Evolutionary conservation across 2,113 vertebrate species (phyloP), one percentile per base, ranked within the genome.

Genomic region (Saguinus midas): DNA sequence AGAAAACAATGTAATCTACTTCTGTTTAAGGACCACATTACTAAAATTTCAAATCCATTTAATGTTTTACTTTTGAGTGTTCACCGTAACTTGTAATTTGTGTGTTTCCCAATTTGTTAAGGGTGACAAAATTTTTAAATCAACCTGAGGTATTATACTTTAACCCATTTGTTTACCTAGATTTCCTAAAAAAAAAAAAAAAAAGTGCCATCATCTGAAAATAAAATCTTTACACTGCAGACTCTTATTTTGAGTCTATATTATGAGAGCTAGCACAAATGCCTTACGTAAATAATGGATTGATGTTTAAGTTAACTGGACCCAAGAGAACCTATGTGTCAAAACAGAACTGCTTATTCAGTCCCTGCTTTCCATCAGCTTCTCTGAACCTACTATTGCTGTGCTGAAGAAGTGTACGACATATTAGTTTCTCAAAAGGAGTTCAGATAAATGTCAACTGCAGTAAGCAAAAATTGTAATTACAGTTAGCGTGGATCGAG

Each of bases 281-380:
- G n/a, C 75, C 82, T 66, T 83, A 80, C 70, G 58, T 92, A 94
- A 91, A 95, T 61, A 89, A 79, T 55, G 48, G 76, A 27, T 94
- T 90, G 52, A 91, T 96, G 57, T 80, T 27, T 90, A 90, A 96
- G 55, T 86, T 95, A 96, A 91, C 96, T 96, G 95, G 90, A 90
- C 82, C 85, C 68, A 90, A 50, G 80, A 88, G 85, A 92, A 92
- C 70, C 35, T 21, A 0, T 10, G 2, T 85, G 55, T 89, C 48
- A 48, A 43, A 86, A 93, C 76, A 89, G 45, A 96, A 80, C 85
- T 85, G 64, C 87, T 52, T 48, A 58, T 79, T 91, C 48, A 37
- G 79, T 82, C 23, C 5, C 85, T 92, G 58, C 76, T 81, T 80
- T 37, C 61, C 6, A 45, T 92, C 32, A 8, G 6, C 40, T 86